phyloP scores from a whole-genome alignment of 2,113 vertebrate genomes.

The Puffinus mauretanicus region DNA sequence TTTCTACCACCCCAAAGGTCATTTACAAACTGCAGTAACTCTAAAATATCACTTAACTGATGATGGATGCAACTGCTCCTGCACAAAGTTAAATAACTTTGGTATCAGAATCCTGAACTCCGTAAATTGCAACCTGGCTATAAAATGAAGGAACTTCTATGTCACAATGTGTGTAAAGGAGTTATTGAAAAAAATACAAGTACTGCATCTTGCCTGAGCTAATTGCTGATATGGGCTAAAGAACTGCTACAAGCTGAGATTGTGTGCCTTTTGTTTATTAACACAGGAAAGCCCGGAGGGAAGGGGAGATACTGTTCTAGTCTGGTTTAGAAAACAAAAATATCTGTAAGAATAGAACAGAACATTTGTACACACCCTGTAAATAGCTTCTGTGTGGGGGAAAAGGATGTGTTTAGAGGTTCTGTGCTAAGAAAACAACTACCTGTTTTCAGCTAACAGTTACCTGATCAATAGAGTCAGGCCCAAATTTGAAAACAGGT shows the following conservation, averaged over 20 bases:
- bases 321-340: not conserved
- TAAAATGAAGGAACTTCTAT: not conserved
- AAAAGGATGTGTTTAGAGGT: not conserved
- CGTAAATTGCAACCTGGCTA: not conserved
- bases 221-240: not conserved
- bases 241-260: not conserved
- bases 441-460: not conserved
- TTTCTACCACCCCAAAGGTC: constrained; percentile 4
- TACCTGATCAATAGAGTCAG: not conserved
- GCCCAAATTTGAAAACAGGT: not conserved
- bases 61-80: not conserved
- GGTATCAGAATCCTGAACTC: not conserved
- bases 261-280: not conserved
- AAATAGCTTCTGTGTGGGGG: not conserved
- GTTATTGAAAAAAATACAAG: not conserved
- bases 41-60: constrained; percentile 4
- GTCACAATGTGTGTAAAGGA: not conserved
- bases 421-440: not conserved
- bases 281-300: not conserved
- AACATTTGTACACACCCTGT: not conserved
- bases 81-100: not conserved
- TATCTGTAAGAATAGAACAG: not conserved
- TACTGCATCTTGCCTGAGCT: not conserved
- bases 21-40: not conserved
- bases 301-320: not conserved